Evolutionary conservation across 1,140 invertebrate species (phyloP).

Genomic region (Drosophila oshimai): DNA sequence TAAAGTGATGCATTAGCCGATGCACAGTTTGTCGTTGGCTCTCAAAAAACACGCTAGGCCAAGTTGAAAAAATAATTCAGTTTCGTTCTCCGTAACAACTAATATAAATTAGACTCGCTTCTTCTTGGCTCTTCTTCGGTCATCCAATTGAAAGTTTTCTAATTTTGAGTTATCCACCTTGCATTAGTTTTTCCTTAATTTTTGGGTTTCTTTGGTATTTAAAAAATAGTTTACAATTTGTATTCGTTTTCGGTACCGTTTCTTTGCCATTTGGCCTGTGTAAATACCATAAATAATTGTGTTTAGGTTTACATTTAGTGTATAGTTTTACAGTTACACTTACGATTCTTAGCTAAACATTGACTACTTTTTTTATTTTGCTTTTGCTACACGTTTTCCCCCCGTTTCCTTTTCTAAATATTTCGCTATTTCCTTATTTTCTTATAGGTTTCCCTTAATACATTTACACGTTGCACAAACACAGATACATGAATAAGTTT

Average conservation of each 20-base stretch:
- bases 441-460: slow-evolving; percentile 23
- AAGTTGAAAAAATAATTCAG: slow-evolving; percentile 78
- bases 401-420: slow-evolving; percentile 59
- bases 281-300: slow-evolving; percentile 79
- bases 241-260: slow-evolving; percentile 27
- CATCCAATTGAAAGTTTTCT: slow-evolving; percentile 42
- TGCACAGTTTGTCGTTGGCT: slow-evolving; percentile 57
- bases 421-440: slow-evolving; percentile 52
- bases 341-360: slow-evolving; percentile 74
- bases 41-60: slow-evolving; percentile 63
- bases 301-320: slow-evolving; percentile 72
- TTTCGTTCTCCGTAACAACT: slow-evolving; percentile 73
- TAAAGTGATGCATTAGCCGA: slow-evolving; percentile 51
- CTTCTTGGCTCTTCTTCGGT: not conserved
- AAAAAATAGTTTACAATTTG: slow-evolving; percentile 80
- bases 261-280: slow-evolving; percentile 27
- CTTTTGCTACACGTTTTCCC: slow-evolving; percentile 66
- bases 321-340: slow-evolving; percentile 76
- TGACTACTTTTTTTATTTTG: slow-evolving; percentile 75
- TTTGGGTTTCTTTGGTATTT: slow-evolving; percentile 49
- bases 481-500: slow-evolving; percentile 37
- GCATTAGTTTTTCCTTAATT: slow-evolving; percentile 7
- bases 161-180: slow-evolving; percentile 43
- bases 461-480: slow-evolving; percentile 45
- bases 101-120: slow-evolving; percentile 72